phyloP scores from a whole-genome alignment of 2,113 vertebrate genomes.

The Myrmecobius fasciatus region DNA sequence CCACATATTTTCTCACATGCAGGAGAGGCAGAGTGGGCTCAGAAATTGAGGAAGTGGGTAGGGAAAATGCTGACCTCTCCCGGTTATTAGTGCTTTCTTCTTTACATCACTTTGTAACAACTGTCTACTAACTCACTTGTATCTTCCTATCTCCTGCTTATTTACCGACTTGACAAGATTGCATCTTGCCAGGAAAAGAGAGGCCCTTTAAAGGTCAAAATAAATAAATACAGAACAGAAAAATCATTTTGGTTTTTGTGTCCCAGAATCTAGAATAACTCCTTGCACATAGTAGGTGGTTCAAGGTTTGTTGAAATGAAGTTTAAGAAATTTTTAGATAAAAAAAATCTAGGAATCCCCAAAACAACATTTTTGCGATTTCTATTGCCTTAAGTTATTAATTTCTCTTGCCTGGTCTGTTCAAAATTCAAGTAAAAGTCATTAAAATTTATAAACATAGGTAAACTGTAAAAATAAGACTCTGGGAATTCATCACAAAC shows the following conservation, averaged over 20 bases:
- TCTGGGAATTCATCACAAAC: neutral
- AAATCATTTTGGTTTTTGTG: neutral
- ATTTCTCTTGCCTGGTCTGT: neutral
- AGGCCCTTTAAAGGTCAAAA: neutral
- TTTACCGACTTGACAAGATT: neutral
- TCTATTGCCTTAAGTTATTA: neutral
- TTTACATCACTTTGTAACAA: neutral
- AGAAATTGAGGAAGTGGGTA: neutral
- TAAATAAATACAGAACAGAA: neutral
- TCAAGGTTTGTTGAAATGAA: neutral
- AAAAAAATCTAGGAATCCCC: neutral
- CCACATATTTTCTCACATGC: neutral
- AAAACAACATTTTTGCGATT: neutral
- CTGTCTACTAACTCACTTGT: neutral
- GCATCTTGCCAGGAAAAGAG: neutral
- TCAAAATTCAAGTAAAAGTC: neutral
- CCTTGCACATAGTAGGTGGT: neutral
- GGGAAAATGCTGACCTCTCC: neutral
- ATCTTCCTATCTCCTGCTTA: neutral
- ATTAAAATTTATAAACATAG: neutral
- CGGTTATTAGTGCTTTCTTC: neutral
- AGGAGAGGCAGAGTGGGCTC: neutral
- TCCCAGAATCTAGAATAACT: neutral
- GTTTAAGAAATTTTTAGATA: neutral
- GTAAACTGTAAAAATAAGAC: neutral